Conservation (phyloP, 2,888 invertebrate genomes). For the Catonia carolina region DNA sequence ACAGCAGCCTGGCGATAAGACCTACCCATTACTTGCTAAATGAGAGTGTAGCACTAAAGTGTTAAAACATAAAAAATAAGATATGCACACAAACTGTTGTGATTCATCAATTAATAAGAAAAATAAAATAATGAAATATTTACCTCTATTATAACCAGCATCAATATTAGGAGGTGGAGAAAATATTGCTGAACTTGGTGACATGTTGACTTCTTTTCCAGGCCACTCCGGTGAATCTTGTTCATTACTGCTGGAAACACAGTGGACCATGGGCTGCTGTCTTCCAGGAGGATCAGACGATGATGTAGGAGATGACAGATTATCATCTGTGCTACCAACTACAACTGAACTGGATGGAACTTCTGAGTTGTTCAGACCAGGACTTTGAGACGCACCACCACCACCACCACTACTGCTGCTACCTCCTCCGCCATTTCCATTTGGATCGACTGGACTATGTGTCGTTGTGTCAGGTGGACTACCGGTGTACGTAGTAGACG, state of each 20-base stretch:
- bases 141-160: conserved; percentile 20
- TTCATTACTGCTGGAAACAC: conserved; percentile 73
- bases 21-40: too few relatives aligned
- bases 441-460: conserved; percentile 62
- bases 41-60: too few relatives aligned
- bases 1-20: too few relatives aligned
- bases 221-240: conserved; percentile 28
- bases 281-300: conserved; percentile 26
- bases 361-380: conserved; percentile 25
- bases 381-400: conserved; percentile 26
- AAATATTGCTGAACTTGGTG: conserved; percentile 20
- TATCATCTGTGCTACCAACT: conserved; percentile 39
- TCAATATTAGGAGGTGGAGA: conserved; percentile 19
- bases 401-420: too few relatives aligned
- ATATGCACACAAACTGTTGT: too few relatives aligned
- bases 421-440: conserved; percentile 25
- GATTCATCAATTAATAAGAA: too few relatives aligned
- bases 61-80: too few relatives aligned
- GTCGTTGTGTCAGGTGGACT: conserved; percentile 82
- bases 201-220: conserved; percentile 4
- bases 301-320: conserved; percentile 40
- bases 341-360: conserved; percentile 29
- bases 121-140: too few relatives aligned
- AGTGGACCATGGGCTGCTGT: conserved; percentile 66
- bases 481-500: conserved; percentile 40